phyloP scores from a whole-genome alignment of 35 echinoderm and acorn worm genomes.

The Ophioderma brevispina region DNA sequence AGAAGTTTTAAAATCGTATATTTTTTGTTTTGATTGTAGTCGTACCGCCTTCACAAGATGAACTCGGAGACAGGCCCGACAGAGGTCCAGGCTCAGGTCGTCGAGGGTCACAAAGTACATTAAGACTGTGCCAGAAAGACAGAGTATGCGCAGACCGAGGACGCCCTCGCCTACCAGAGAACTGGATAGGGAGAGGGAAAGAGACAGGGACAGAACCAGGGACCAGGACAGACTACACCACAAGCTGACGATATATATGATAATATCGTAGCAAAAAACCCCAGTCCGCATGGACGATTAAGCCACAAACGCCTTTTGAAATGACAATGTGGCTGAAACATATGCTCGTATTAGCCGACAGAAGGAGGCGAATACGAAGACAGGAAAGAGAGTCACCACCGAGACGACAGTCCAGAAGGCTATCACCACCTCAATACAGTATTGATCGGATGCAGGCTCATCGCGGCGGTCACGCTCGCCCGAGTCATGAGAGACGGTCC shows the following conservation, averaged over 20 bases:
- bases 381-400: constrained; percentile 31
- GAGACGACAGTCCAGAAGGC: constrained; percentile 35
- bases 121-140: constrained; percentile 84
- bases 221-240: not conserved
- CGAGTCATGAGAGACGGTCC: constrained; percentile 51
- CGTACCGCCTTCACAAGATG: constrained; percentile 81
- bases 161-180: constrained; percentile 72
- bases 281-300: not conserved
- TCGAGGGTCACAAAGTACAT: constrained; percentile 76
- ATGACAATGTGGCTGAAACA: constrained; percentile 11
- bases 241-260: not conserved
- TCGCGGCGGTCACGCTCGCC: constrained; percentile 75
- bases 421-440: constrained; percentile 67
- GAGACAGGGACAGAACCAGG: not conserved
- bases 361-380: not conserved
- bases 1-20: no score
- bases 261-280: not conserved
- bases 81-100: constrained; percentile 29
- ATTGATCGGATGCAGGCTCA: constrained; percentile 44
- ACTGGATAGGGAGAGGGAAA: constrained; percentile 44
- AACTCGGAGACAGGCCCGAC: constrained; percentile 42
- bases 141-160: constrained; percentile 35
- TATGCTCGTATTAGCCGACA: not conserved
- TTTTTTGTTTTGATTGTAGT: constrained; percentile 48
- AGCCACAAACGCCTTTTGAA: not conserved